Conservation (phyloP, 2,888 invertebrate genomes). For the Girardia tigrina region DNA sequence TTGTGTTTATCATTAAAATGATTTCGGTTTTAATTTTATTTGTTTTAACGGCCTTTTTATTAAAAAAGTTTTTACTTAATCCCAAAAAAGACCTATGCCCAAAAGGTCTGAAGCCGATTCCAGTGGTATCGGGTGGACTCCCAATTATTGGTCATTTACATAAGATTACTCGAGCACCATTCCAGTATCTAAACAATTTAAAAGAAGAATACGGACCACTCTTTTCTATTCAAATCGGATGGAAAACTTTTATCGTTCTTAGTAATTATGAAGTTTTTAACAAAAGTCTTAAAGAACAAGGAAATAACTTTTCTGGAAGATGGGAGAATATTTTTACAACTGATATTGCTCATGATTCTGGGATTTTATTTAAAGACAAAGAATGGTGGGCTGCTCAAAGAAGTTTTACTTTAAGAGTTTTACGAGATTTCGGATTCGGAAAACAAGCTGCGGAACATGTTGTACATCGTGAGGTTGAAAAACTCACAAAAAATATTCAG, state of each 20-base stretch:
- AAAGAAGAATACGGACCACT: constrained; percentile 16
- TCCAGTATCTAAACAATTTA: neutral
- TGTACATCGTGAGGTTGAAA: neutral
- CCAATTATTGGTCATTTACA: neutral
- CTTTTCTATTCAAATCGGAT: constrained; percentile 26
- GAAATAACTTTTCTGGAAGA: neutral
- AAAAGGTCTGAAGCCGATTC: neutral
- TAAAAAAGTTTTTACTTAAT: too few species aligned
- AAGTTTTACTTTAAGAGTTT: constrained; percentile 30
- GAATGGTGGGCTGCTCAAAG: constrained; percentile 27
- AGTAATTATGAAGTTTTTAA: constrained; percentile 30
- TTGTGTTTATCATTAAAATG: too few species aligned
- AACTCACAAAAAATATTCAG: neutral
- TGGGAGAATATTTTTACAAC: constrained; percentile 21
- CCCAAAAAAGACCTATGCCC: too few species aligned
- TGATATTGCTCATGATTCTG: neutral
- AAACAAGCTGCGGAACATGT: constrained; percentile 20
- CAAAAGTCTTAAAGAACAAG: constrained; percentile 26
- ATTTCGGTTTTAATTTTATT: too few species aligned
- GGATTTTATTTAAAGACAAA: constrained; percentile 21
- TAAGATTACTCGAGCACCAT: neutral
- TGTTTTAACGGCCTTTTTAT: too few species aligned
- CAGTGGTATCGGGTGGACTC: neutral
- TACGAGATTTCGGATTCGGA: constrained; percentile 30
- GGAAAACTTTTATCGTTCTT: constrained; percentile 26